Conservation (phyloP, 2,888 invertebrate genomes). For the Cantharis lateralis region DNA sequence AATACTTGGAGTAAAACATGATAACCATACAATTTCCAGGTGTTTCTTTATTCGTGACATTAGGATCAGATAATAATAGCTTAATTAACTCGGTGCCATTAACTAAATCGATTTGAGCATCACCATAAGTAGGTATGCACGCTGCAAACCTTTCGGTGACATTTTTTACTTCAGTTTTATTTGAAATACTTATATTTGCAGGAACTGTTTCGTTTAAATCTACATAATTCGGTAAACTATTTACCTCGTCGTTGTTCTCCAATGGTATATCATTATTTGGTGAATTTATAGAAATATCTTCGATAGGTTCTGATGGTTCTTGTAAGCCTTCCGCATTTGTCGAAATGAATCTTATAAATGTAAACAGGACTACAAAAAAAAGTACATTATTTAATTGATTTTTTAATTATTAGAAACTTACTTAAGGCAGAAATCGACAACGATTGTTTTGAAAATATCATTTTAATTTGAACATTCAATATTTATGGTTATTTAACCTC, state of each 20-base stretch:
- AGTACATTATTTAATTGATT: neutral
- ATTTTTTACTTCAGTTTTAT: conserved; percentile 35
- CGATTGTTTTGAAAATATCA: neutral
- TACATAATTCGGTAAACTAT: conserved; percentile 31
- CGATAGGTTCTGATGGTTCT: neutral
- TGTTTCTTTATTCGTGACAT: conserved; percentile 67
- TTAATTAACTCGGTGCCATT: conserved; percentile 74
- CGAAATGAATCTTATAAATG: neutral
- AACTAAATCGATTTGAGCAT: conserved; percentile 64
- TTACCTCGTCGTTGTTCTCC: conserved; percentile 8
- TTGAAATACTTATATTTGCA: conserved; percentile 26
- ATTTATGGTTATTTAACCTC: neutral
- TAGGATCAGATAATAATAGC: conserved; percentile 66
- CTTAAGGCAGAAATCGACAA: neutral
- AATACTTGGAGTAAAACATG: conserved; percentile 87
- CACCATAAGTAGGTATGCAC: conserved; percentile 46
- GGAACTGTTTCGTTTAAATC: conserved; percentile 15
- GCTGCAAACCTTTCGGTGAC: conserved; percentile 47
- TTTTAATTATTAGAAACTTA: neutral
- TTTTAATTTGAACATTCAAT: neutral
- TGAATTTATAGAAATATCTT: neutral
- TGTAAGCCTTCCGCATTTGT: neutral
- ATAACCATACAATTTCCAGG: conserved; percentile 75
- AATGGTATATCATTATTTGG: neutral
- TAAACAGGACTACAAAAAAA: neutral